Evolutionary conservation across 1,140 invertebrate species (phyloP).

Genomic region (Microplitis demolitor): DNA sequence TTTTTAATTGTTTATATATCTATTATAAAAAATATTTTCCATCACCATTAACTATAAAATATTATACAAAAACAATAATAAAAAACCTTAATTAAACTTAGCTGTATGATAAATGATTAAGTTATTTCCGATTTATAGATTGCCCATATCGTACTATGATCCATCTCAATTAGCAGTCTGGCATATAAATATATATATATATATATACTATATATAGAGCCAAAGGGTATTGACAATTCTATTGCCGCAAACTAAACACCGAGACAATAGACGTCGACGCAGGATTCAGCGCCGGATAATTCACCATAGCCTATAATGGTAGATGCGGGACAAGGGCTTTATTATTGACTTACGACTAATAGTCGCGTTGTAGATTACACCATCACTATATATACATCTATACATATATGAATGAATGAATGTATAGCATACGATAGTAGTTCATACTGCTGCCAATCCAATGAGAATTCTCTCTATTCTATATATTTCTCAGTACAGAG

Average conservation of each 20-base stretch:
- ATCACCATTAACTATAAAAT: no score
- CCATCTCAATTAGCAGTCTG: conserved; percentile 47
- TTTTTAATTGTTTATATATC: no score
- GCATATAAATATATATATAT: conserved; percentile 9
- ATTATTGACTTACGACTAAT: conserved; percentile 60
- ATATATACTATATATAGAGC: conserved; percentile 25
- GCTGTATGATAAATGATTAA: no score
- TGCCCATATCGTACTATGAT: conserved; percentile 33
- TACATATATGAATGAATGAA: background rate
- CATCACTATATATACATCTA: conserved; percentile 33
- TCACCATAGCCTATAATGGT: conserved; percentile 48
- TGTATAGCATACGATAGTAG: background rate
- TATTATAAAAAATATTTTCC: no score
- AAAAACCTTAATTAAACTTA: no score
- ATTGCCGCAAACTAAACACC: conserved; percentile 35
- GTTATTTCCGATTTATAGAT: no score
- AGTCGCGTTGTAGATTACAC: conserved; percentile 53
- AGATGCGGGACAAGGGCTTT: conserved; percentile 49
- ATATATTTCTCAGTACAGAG: background rate
- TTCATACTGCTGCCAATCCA: background rate
- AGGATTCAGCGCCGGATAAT: conserved; percentile 43
- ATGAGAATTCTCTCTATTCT: conserved; percentile 5
- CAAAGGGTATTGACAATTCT: conserved; percentile 42
- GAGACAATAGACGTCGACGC: conserved; percentile 39
- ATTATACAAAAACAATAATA: no score